phyloP scores from a whole-genome alignment of 2,797 vertebrate genomes.

The Pseudochirops cupreus region DNA sequence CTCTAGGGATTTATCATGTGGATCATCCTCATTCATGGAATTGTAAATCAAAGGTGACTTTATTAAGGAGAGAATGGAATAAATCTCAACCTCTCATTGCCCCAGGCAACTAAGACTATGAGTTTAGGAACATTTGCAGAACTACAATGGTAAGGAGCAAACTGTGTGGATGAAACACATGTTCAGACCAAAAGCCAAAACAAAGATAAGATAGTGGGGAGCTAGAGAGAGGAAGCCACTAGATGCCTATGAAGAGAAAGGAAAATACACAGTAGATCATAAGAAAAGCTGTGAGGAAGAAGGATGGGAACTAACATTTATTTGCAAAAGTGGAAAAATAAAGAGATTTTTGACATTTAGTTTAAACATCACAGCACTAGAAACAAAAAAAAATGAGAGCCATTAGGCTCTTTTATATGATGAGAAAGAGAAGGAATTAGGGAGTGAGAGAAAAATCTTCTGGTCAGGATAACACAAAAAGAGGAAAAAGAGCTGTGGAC shows the following conservation, averaged over 20 bases:
- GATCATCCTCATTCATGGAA: neutral
- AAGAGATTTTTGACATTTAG: too few relatives aligned
- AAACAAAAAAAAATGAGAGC: accelerated
- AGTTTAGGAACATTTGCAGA: neutral
- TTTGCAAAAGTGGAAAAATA: neutral
- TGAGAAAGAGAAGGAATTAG: neutral
- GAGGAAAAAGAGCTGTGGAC: neutral
- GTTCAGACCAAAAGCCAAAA: neutral
- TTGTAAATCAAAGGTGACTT: neutral
- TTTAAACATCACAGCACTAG: neutral
- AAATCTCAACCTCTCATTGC: neutral
- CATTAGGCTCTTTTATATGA: accelerated
- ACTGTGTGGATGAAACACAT: neutral
- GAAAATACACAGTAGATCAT: neutral
- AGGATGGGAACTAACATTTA: neutral
- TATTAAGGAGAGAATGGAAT: neutral
- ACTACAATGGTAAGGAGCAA: neutral
- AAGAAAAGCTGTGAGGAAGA: neutral
- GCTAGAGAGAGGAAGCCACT: neutral
- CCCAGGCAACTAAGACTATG: neutral
- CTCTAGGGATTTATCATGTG: neutral
- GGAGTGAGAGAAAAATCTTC: neutral
- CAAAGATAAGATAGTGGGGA: neutral
- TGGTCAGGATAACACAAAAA: neutral
- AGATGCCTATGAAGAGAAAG: neutral